Conservation (phyloP, 2,113 vertebrate genomes). For the Okapia johnstoni region DNA sequence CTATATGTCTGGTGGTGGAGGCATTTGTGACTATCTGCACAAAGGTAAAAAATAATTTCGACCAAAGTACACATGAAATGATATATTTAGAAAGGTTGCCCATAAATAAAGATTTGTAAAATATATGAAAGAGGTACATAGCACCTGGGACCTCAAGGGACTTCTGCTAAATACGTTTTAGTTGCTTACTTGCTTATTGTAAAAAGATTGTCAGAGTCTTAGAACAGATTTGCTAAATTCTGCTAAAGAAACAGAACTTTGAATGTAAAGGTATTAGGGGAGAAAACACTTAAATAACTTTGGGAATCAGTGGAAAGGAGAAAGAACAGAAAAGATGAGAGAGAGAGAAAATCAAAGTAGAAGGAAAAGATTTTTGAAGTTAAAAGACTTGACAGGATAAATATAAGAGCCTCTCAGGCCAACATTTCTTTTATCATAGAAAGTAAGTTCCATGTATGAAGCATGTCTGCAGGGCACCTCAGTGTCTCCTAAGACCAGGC, state of each 20-base stretch:
- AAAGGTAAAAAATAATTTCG: slow-evolving; percentile 83
- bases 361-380: background rate
- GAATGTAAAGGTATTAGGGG: background rate
- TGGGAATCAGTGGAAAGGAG: background rate
- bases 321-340: background rate
- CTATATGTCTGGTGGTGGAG: slow-evolving; percentile 82
- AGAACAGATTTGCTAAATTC: background rate
- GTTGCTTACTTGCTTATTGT: background rate
- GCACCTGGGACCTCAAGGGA: background rate
- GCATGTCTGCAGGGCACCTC: background rate
- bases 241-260: background rate
- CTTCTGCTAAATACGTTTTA: background rate
- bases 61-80: background rate
- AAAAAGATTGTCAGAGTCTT: background rate
- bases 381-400: background rate
- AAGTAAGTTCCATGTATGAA: background rate
- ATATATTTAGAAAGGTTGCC: background rate
- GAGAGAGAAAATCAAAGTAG: background rate
- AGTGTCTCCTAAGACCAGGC: background rate
- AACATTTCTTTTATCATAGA: background rate
- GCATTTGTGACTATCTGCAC: slow-evolving; percentile 88
- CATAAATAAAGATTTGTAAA: background rate
- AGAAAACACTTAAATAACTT: background rate
- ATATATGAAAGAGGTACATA: background rate
- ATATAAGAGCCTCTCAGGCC: background rate